Evolutionary conservation across 2,113 vertebrate genomes (phyloP), one percentile per base, ranked within the genome.

Genomic region (Lepisosteus oculatus): DNA sequence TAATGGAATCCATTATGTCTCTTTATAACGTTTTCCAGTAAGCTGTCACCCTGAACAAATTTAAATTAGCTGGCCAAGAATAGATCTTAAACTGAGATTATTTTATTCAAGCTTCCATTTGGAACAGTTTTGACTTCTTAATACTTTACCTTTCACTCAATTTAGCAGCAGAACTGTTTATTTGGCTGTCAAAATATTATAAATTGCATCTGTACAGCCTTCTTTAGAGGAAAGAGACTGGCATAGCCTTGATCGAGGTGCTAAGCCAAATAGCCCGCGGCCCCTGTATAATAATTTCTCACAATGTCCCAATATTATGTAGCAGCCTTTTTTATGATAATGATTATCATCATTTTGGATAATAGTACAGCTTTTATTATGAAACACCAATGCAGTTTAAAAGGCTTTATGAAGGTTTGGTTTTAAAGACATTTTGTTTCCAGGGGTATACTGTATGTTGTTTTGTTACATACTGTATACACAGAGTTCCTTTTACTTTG

Each of bases 1-100:
- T 90, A 88, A 86, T 88, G 85, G 85, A 90, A 86, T 87, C 87
- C 87, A 86, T 86, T 88, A 87, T 85, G 84, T 85, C 77, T 81
- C 85, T 84, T 72, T 47, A 45, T 61, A 70, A 70, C 17, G 45
- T 55, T 81, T 83, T 76, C 81, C 86, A 84, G 79, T 86, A 82
- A 86, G 86, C 86, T 81, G 85, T 88, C 85, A 86, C 85, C 85
- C 85, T 84, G 84, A 85, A 88, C 86, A 86, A 73, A 88, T 87
- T 90, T 88, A 88, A 88, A 90, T 87, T 86, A 87, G 85, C 84
- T 77, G 65, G 79, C 77, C 83, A 79, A 62, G 82, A 85, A 83
- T 83, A 86, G 88, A 90, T 87, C 80, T 79, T 74, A 80, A 74
- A 69, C 77, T 72, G 3, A 84, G 87, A 88, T 87, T 87, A 84